These are phyloP conservation scores for Sebastes iracundus DNA, from an alignment of 2,797 vertebrate species.

Conservation along the genomic window DNA sequence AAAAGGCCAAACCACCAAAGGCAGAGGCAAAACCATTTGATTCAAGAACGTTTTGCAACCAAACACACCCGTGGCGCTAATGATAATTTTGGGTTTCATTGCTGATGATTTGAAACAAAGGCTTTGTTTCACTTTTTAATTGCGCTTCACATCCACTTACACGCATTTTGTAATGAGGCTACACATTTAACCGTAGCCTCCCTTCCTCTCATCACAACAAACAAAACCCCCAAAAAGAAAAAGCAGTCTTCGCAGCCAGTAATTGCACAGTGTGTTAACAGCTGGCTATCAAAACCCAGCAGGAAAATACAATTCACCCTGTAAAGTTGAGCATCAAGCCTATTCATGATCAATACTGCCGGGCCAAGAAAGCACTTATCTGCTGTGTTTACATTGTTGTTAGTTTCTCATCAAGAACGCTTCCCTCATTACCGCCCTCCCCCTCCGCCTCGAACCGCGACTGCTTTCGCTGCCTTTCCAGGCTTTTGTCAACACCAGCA, in stretches of 20 bases:
- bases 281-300: slow-evolving; percentile 72
- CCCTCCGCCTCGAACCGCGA: background rate
- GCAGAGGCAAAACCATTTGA: slow-evolving; percentile 61
- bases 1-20: slow-evolving; percentile 63
- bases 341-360: slow-evolving; percentile 71
- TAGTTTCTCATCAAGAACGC: slow-evolving; percentile 70
- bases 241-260: slow-evolving; percentile 36
- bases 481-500: slow-evolving; percentile 64
- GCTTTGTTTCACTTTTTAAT: slow-evolving; percentile 74
- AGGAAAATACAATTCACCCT: slow-evolving; percentile 67
- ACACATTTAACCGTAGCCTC: slow-evolving; percentile 60
- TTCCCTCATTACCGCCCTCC: slow-evolving; percentile 38
- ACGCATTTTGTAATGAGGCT: slow-evolving; percentile 69
- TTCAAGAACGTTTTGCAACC: slow-evolving; percentile 58
- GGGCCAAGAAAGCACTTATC: slow-evolving; percentile 68
- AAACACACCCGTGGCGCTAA: slow-evolving; percentile 70
- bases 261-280: slow-evolving; percentile 71
- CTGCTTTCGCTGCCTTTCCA: slow-evolving; percentile 34
- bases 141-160: slow-evolving; percentile 69
- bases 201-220: slow-evolving; percentile 70
- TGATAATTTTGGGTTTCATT: slow-evolving; percentile 80
- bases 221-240: slow-evolving; percentile 30
- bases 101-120: slow-evolving; percentile 78
- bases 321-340: slow-evolving; percentile 69
- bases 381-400: slow-evolving; percentile 69